These are phyloP conservation scores for Recurvirostra avosetta DNA, from an alignment of 2,113 vertebrate species.

Conservation along the genomic window DNA sequence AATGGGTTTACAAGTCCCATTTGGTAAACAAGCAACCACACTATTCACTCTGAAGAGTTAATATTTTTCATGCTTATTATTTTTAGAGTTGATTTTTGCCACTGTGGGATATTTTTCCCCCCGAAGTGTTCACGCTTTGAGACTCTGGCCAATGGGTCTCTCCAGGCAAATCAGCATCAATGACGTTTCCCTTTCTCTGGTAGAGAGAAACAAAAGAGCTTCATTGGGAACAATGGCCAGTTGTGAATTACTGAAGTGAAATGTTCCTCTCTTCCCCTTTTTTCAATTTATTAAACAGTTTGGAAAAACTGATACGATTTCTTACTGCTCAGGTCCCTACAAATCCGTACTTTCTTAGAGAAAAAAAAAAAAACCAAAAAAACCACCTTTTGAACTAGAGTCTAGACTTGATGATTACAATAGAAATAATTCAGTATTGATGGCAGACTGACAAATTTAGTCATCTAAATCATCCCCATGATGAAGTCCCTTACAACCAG, in stretches of 20 bases:
- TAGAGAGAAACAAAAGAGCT: neutral
- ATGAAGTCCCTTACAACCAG: neutral
- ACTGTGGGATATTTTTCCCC: neutral
- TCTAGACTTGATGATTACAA: neutral
- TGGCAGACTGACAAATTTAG: neutral
- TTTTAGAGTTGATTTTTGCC: neutral
- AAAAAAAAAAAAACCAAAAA: neutral
- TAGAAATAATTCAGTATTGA: neutral
- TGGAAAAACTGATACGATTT: neutral
- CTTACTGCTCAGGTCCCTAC: neutral
- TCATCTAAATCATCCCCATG: neutral
- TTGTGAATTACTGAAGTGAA: neutral
- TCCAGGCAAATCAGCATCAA: neutral
- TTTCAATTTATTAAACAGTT: neutral
- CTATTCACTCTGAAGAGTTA: neutral
- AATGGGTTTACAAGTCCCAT: constrained; percentile 81
- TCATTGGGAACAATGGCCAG: neutral
- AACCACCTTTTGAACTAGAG: neutral
- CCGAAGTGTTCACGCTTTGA: neutral
- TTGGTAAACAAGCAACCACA: constrained; percentile 50
- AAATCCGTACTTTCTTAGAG: neutral
- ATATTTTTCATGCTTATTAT: neutral
- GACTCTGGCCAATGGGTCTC: neutral
- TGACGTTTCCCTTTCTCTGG: neutral
- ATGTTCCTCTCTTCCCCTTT: neutral